These are phyloP conservation scores for Sesamia inferens DNA, from an alignment of 2,888 invertebrate species.

Conservation along the genomic window DNA sequence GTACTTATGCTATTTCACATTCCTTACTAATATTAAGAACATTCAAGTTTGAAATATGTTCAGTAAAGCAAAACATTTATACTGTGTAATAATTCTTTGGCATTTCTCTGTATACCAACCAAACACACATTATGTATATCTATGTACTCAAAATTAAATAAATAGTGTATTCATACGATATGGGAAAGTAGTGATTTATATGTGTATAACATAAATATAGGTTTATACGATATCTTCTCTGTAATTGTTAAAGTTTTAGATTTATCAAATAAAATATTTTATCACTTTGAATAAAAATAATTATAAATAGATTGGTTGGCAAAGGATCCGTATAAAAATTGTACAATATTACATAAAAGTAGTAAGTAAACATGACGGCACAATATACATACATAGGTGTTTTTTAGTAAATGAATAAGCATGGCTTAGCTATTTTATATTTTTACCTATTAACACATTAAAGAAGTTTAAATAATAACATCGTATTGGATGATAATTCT, in stretches of 20 bases:
- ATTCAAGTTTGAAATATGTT: slow-evolving; percentile 14
- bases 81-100: slow-evolving; percentile 32
- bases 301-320: slow-evolving; percentile 24
- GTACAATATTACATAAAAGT: slow-evolving; percentile 36
- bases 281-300: slow-evolving; percentile 27
- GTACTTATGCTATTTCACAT: slow-evolving; percentile 41
- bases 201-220: slow-evolving; percentile 54
- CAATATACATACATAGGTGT: slow-evolving; percentile 48
- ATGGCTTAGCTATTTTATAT: slow-evolving; percentile 58
- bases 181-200: slow-evolving; percentile 63
- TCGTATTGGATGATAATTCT: slow-evolving; percentile 16
- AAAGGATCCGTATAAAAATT: slow-evolving; percentile 24
- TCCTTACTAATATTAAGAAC: slow-evolving; percentile 40
- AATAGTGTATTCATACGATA: background rate
- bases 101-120: slow-evolving; percentile 26
- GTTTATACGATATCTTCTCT: slow-evolving; percentile 40
- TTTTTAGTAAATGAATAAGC: slow-evolving; percentile 40
- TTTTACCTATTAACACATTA: slow-evolving; percentile 36
- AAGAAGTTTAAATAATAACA: slow-evolving; percentile 18
- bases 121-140: slow-evolving; percentile 6
- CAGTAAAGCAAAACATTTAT: slow-evolving; percentile 11
- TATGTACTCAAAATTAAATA: too few species aligned
- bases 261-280: slow-evolving; percentile 23
- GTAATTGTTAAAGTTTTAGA: slow-evolving; percentile 37
- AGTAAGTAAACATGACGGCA: slow-evolving; percentile 50